Conservation (phyloP, 2,113 vertebrate genomes). For the Peromyscus polionotus region DNA sequence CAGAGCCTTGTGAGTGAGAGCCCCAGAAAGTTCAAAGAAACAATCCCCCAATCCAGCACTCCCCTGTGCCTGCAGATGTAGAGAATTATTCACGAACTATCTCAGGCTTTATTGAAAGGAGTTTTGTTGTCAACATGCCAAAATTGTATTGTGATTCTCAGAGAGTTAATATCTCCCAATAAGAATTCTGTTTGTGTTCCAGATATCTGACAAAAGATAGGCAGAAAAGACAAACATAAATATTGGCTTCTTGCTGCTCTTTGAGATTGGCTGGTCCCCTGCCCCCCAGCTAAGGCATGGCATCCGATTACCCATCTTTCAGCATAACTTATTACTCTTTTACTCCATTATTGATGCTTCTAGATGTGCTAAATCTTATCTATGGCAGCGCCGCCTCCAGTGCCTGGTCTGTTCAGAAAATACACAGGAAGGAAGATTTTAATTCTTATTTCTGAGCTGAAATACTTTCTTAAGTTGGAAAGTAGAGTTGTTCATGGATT, state of each 20-base stretch:
- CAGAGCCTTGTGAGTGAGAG: too few species aligned
- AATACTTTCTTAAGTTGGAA: background rate
- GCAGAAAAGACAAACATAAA: background rate
- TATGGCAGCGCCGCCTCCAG: background rate
- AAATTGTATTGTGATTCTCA: background rate
- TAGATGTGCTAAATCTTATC: background rate
- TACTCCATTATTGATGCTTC: conserved; percentile 50
- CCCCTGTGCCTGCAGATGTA: accelerated
- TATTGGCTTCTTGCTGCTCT: background rate
- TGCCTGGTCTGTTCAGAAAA: conserved; percentile 6
- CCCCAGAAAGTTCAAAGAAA: background rate
- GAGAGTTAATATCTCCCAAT: background rate
- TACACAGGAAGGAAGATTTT: background rate
- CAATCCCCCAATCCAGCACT: background rate
- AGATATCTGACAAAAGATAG: conserved; percentile 17
- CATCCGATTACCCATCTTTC: background rate
- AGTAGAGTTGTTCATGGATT: background rate
- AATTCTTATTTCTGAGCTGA: background rate
- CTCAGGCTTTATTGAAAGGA: background rate
- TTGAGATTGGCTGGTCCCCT: background rate
- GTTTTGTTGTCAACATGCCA: background rate
- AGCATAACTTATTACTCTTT: background rate
- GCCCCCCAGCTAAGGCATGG: background rate
- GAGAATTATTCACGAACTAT: too few species aligned
- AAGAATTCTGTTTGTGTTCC: background rate